Evolutionary conservation across 2,888 invertebrate species (phyloP).

Genomic region (Andrena praecox): DNA sequence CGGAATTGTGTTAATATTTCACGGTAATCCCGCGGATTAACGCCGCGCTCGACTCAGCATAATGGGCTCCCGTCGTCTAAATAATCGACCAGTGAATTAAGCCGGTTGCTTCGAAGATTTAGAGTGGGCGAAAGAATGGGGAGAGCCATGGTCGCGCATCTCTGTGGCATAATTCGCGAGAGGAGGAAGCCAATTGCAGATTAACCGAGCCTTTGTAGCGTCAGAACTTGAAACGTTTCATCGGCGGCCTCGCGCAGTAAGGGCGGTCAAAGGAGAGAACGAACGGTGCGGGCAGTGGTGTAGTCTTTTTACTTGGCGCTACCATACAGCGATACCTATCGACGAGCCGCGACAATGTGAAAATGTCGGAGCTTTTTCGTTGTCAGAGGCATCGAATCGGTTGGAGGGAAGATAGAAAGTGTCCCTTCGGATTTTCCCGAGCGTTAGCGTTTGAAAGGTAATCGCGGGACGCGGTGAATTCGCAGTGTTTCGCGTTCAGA

Average conservation of each 20-base stretch:
- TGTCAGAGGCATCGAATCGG: background rate
- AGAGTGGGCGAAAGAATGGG: background rate
- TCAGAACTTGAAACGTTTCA: conserved; percentile 64
- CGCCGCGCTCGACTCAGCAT: background rate
- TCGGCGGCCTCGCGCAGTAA: conserved; percentile 40
- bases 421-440: background rate
- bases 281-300: background rate
- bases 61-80: conserved; percentile 8
- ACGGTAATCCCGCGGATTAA: conserved; percentile 1
- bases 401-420: background rate
- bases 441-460: background rate
- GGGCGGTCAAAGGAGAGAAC: conserved; percentile 7
- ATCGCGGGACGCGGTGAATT: conserved; percentile 41
- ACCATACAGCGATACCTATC: conserved; percentile 5
- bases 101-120: background rate
- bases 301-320: conserved; percentile 13
- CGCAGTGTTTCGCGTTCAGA: conserved; percentile 33
- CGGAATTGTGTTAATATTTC: conserved; percentile 13
- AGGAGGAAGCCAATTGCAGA: conserved; percentile 51
- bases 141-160: background rate
- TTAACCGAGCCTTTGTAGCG: conserved; percentile 63
- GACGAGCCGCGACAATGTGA: background rate
- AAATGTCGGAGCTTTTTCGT: conserved; percentile 12
- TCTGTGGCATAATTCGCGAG: conserved; percentile 18
- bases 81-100: background rate